Percentiles rank a stretch among this genome's conserved stretches.
phyloP scores from a whole-genome alignment of 2,888 invertebrate species.

The Periphyllus acericola region DNA sequence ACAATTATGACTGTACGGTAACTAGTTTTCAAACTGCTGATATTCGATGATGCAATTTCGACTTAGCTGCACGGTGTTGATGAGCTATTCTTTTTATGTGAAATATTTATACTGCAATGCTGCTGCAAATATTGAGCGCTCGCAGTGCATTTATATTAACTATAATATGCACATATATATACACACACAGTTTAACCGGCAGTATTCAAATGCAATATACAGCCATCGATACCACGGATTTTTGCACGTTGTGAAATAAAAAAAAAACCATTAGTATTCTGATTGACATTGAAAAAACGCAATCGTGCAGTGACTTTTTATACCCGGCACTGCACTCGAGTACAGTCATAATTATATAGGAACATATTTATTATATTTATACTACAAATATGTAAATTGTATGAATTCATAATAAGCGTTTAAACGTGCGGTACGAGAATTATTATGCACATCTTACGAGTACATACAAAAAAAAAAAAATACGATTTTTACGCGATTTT shows the following conservation, averaged over 20 bases:
- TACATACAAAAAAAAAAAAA: not conserved
- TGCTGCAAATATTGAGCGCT: slow-evolving; percentile 2
- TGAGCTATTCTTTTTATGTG: not conserved
- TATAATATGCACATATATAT: not conserved
- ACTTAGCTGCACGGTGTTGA: not conserved
- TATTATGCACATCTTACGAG: not conserved
- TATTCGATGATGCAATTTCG: not conserved
- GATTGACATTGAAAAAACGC: slow-evolving; percentile 30
- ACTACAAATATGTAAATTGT: not conserved
- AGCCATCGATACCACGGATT: not conserved
- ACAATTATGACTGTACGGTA: not conserved
- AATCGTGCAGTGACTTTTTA: slow-evolving; percentile 1
- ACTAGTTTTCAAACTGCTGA: not conserved
- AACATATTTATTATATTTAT: too few relatives aligned
- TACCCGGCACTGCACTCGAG: not conserved
- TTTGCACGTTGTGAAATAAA: not conserved
- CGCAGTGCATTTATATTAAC: not conserved
- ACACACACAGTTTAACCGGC: not conserved
- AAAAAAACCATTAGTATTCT: not conserved
- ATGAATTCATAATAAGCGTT: slow-evolving; percentile 5
- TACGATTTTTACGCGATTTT: not conserved
- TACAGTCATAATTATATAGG: not conserved
- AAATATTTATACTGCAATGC: not conserved
- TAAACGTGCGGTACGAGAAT: not conserved
- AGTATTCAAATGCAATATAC: slow-evolving; percentile 3